Percentiles rank a stretch among this genome's conserved stretches.
phyloP scores from a whole-genome alignment of 2,113 vertebrate species.

The Gallinago media region DNA sequence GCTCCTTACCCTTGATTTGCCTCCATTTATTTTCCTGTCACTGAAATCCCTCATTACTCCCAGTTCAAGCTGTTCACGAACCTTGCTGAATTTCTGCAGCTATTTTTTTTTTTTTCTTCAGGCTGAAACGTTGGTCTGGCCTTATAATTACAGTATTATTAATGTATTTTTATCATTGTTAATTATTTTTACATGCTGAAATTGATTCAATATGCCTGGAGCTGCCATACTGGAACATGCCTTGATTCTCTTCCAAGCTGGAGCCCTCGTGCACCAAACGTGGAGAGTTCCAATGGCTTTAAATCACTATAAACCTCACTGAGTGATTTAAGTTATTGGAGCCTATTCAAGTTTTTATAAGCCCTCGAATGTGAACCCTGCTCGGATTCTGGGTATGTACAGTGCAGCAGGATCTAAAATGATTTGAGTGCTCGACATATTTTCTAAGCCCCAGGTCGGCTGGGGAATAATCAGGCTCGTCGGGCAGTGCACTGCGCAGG shows the following conservation, averaged over 20 bases:
- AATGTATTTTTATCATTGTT: conserved; percentile 74
- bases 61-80: not conserved
- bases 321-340: conserved; percentile 75
- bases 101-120: not conserved
- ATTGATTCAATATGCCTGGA: conserved; percentile 75
- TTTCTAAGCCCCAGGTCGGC: conserved; percentile 38
- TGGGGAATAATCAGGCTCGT: conserved; percentile 53
- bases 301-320: conserved; percentile 69
- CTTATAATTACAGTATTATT: conserved; percentile 69
- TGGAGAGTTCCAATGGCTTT: conserved; percentile 68
- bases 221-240: conserved; percentile 70
- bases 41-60: conserved; percentile 41
- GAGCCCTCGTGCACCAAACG: conserved; percentile 43
- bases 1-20: conserved; percentile 39
- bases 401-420: conserved; percentile 66
- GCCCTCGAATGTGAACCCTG: conserved; percentile 58
- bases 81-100: conserved; percentile 33
- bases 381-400: conserved; percentile 45
- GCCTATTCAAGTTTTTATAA: conserved; percentile 72
- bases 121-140: conserved; percentile 47
- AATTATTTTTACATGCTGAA: conserved; percentile 76
- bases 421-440: conserved; percentile 59
- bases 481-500: not conserved
- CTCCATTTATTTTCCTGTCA: conserved; percentile 55
- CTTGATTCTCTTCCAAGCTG: conserved; percentile 69